Base-by-base conservation (phyloP, 2,113 vertebrate species). In the Gallinago media region DNA sequence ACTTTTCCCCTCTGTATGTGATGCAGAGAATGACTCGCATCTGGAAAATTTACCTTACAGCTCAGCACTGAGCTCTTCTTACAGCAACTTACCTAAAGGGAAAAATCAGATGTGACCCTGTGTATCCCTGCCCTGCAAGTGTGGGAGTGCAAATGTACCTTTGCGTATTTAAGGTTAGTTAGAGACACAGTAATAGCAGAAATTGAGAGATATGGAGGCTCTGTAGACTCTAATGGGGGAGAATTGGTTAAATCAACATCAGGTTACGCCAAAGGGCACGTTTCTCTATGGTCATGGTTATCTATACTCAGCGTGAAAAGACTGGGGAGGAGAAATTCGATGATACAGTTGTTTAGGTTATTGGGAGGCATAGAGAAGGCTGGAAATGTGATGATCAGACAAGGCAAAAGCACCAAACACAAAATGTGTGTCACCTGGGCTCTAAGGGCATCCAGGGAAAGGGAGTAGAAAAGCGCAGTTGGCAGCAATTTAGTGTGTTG, bases 41-140 rank as follows among this genome's bases (percentile, higher is more conserved):
- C 72, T 95, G 92, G 88, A 90, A 90, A 94, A 83, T 76, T 88
- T 84, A 52, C 74, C 81, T 95, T 85, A 15, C 50, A 68, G 71
- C 75, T 88, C 65, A 56, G 29, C n/a, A 5, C 42, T 25, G 81
- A 79, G 40, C 66, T 76, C 23, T 49, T 54, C 85, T 58, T 59
- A 44, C 26, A 62, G 27, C 16, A 54, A 0, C 8, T 76, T 25
- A n/a, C 85, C 70, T 40, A 29, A 58, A 73, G 50, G 78, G 32
- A 40, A 54, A 62, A 40, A 44, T 19, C 74, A 34, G 31, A 27
- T 0, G 3, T 65, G 38, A 31, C 34, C n/a, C 52, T 20, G 21
- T 11, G 42, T 5, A 2, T 1, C 25, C 75, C 91, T 74, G 67
- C 42, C 36, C 42, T 71, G 22, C 42, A 5, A 67, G 31, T 0